A percentile compares a stretch with the other conserved stretches of the same genome.
Evolutionary conservation across 2,797 vertebrate species (phyloP).

Genomic region (Meriones psammophilus): DNA sequence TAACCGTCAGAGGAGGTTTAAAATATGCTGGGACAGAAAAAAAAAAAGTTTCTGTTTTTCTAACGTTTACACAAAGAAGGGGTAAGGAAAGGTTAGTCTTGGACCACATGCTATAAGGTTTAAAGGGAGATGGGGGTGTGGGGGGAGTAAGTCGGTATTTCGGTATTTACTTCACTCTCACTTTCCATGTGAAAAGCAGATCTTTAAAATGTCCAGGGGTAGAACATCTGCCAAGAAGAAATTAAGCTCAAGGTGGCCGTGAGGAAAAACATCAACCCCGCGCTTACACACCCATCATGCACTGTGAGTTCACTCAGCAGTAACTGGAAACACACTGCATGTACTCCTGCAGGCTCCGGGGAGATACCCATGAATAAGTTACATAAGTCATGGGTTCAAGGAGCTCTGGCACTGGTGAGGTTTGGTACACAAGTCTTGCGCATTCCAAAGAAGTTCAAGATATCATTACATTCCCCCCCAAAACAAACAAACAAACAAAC

Average conservation of each 20-base stretch:
- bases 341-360: background rate
- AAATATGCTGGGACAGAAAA: slow-evolving; percentile 38
- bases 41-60: slow-evolving; percentile 2
- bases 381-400: background rate
- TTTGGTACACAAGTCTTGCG: background rate
- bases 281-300: background rate
- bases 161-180: slow-evolving; percentile 27
- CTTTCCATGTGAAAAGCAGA: slow-evolving; percentile 65
- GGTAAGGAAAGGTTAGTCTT: slow-evolving; percentile 12
- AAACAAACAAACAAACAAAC: background rate
- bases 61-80: slow-evolving; percentile 7
- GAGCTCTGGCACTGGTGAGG: background rate
- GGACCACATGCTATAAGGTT: background rate
- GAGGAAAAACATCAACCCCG: slow-evolving; percentile 33
- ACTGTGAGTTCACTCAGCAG: background rate
- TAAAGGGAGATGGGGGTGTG: slow-evolving; percentile 33
- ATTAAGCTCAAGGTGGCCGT: background rate
- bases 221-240: slow-evolving; percentile 55
- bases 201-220: slow-evolving; percentile 28
- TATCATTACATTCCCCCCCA: slow-evolving; percentile 7
- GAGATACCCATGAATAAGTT: background rate
- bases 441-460: background rate
- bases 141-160: background rate
- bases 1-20: slow-evolving; percentile 50
- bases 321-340: background rate